These are phyloP conservation scores for Ormyrus labotus DNA, from an alignment of 2,888 invertebrate genomes.

Conservation along the genomic window DNA sequence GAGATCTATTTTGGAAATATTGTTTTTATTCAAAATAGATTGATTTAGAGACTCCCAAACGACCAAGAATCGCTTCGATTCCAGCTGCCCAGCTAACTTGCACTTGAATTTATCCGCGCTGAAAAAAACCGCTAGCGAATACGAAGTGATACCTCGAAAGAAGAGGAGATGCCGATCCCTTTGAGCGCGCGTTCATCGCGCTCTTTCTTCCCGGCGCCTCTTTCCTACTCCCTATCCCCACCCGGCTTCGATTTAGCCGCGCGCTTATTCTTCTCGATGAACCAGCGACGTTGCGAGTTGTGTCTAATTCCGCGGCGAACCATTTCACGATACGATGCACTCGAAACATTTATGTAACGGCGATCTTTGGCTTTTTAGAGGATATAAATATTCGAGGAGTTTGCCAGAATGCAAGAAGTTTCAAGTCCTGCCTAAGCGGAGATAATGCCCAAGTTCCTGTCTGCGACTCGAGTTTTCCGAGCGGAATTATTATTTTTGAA, in stretches of 20 bases:
- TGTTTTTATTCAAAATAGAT: no score
- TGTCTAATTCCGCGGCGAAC: slow-evolving; percentile 48
- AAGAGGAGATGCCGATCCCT: neutral
- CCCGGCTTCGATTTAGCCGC: slow-evolving; percentile 9
- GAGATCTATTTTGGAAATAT: no score
- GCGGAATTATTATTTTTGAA: slow-evolving; percentile 36
- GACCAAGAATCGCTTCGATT: slow-evolving; percentile 16
- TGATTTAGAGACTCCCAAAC: no score
- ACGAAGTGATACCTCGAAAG: neutral
- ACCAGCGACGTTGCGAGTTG: neutral
- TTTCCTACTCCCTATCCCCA: neutral
- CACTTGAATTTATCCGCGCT: slow-evolving; percentile 11
- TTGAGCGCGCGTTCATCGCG: slow-evolving; percentile 1
- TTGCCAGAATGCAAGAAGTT: slow-evolving; percentile 32
- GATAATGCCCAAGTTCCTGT: slow-evolving; percentile 45
- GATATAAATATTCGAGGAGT: slow-evolving; percentile 32
- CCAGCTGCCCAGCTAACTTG: slow-evolving; percentile 26
- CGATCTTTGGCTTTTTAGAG: slow-evolving; percentile 43
- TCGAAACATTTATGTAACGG: slow-evolving; percentile 49
- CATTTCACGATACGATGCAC: slow-evolving; percentile 51
- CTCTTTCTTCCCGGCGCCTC: neutral
- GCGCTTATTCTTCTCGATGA: no score
- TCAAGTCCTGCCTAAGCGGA: slow-evolving; percentile 4
- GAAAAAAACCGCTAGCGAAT: neutral
- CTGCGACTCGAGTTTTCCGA: slow-evolving; percentile 27